Evolutionary conservation across 2,797 vertebrate genomes (phyloP), one percentile per base, ranked within the genome.

Genomic region (Novumbra hubbsi): DNA sequence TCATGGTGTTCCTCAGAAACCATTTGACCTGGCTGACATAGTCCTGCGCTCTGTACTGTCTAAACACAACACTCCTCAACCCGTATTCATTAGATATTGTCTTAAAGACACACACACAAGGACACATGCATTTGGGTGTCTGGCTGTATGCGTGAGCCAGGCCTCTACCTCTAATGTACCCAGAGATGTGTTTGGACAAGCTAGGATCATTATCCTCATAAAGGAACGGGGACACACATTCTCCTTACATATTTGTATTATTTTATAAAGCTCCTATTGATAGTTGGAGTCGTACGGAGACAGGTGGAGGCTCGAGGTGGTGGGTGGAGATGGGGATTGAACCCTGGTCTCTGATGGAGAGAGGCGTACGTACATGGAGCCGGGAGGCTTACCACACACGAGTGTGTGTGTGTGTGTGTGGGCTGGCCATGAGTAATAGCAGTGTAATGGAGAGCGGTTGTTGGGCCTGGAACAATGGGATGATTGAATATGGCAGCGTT

Each of bases 381-480:
- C 1, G 41, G 7, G 41, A 45, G 41, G 3, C 3, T 45, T 45
- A 2, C 41, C 41, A 12, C 41, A 8, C 41, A 45, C 38, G 64
- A 28, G 73, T 50, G 28, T 27, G 45, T 50, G 68, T 66, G 69
- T 76, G 75, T 1, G 6, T 75, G 7, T 86, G 89, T 57, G 88
- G 75, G 85, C 86, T 78, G 74, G 87, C 87, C 78, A 83, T 78
- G 71, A 63, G 80, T 81, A 88, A 88, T 76, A 74, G 87, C 83
- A 87, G 86, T 82, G 76, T 91, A 86, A 84, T 75, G 76, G 82
- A 91, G 81, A 81, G 81, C 19, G 78, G 76, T 7, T 86, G 83
- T 77, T 83, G 86, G 8, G 86, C 84, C 70, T 68, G 74, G 72
- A 84, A 90, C 74, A 62, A 67, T 4, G 85, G 80, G 28, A 73